Percentiles rank a stretch among this genome's conserved stretches.
Conservation (phyloP, 2,888 invertebrate species). For the Danaus chrysippus region DNA sequence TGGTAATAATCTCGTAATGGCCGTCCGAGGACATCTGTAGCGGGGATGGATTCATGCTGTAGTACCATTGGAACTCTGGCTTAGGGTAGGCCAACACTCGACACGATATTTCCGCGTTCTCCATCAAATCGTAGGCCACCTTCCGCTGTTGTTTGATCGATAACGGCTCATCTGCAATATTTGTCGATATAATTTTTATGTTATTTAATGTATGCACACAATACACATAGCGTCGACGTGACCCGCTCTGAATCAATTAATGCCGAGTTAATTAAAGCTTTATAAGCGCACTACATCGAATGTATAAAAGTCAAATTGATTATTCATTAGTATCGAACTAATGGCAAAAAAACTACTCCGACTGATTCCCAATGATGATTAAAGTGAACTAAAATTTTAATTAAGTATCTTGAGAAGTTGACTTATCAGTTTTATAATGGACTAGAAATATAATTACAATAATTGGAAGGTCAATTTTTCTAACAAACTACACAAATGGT, state of each 20-base stretch:
- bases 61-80: conserved; percentile 96
- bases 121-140: conserved; percentile 91
- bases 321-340: no score
- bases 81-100: conserved; percentile 95
- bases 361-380: no score
- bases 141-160: conserved; percentile 91
- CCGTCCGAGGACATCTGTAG: conserved; percentile 89
- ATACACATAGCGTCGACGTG: no score
- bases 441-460: no score
- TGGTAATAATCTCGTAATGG: conserved; percentile 91
- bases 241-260: not conserved
- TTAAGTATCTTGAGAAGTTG: no score
- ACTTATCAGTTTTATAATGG: no score
- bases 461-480: no score
- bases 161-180: conserved; percentile 87
- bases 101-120: conserved; percentile 92
- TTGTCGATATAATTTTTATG: not conserved
- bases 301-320: no score
- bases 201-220: not conserved
- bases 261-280: conserved; percentile 5
- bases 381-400: no score
- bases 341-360: no score
- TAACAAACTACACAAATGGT: no score
- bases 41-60: conserved; percentile 85
- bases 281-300: no score